Percentiles rank a stretch among this genome's conserved stretches.
These are phyloP conservation scores for Tetragnatha versicolor DNA, from an alignment of 1,140 invertebrate genomes.

Conservation along the genomic window DNA sequence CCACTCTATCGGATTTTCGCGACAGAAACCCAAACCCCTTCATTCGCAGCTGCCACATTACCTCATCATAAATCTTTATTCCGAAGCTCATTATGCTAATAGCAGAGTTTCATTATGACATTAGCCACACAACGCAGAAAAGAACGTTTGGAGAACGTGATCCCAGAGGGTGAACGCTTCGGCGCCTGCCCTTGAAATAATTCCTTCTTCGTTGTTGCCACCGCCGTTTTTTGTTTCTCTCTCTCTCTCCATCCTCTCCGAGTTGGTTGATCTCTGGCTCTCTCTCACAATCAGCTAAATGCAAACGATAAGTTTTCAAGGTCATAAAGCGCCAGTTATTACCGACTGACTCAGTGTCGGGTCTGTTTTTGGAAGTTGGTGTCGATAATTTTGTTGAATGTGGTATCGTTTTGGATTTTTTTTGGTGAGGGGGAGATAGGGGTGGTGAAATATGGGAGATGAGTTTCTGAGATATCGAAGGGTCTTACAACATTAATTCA, in stretches of 20 bases:
- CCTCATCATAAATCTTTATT: too few species aligned
- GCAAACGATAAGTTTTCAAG: slow-evolving; percentile 19
- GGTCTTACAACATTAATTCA: too few species aligned
- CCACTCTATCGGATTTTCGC: too few species aligned
- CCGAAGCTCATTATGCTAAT: too few species aligned
- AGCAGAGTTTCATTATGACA: neutral
- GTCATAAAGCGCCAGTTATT: neutral
- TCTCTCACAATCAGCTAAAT: neutral
- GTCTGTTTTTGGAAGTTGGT: neutral
- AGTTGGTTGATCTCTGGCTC: slow-evolving; percentile 20
- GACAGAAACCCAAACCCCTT: too few species aligned
- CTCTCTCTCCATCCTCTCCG: neutral
- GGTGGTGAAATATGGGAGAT: too few species aligned
- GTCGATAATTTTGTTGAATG: too few species aligned
- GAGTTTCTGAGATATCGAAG: too few species aligned
- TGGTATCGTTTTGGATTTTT: too few species aligned
- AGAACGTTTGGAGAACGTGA: slow-evolving; percentile 3
- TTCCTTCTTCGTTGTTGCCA: slow-evolving; percentile 10
- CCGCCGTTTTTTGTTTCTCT: slow-evolving; percentile 15
- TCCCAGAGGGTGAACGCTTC: slow-evolving; percentile 4
- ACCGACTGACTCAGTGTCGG: slow-evolving; percentile 14
- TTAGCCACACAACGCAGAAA: neutral
- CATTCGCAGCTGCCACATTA: too few species aligned
- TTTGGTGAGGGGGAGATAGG: too few species aligned
- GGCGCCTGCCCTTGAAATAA: slow-evolving; percentile 27